A percentile compares a stretch with the other conserved stretches of the same genome.
Conservation (phyloP, 2,888 invertebrate species). For the Drosophila setosimentum region DNA sequence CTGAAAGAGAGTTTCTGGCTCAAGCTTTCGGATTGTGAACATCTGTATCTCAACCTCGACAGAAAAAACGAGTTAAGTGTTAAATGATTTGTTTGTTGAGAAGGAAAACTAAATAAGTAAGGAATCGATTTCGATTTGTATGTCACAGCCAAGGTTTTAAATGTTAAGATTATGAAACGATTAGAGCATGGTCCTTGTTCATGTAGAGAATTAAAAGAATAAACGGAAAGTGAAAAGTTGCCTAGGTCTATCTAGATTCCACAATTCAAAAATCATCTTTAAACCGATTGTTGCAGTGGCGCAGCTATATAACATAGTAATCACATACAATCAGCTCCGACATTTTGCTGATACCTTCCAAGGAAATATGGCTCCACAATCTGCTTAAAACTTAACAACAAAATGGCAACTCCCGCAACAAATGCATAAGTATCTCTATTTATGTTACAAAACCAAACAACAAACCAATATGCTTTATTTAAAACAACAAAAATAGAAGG, state of each 20-base stretch:
- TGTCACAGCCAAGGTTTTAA: neutral
- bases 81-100: neutral
- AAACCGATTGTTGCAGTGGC: neutral
- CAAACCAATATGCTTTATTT: neutral
- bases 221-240: neutral
- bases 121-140: neutral
- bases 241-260: neutral
- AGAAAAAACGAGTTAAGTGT: neutral
- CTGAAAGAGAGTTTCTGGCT: neutral
- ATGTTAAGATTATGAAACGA: neutral
- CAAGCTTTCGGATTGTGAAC: neutral
- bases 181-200: neutral
- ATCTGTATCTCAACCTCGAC: neutral
- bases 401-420: neutral
- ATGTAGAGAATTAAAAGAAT: neutral
- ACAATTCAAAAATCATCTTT: neutral
- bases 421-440: too few species aligned
- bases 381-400: neutral
- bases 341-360: neutral
- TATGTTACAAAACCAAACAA: neutral
- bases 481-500: neutral
- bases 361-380: too few species aligned
- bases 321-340: rapidly evolving
- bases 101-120: neutral
- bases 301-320: neutral